These are phyloP conservation scores for Sylvicola cinctus DNA, from an alignment of 2,888 invertebrate species.

Conservation along the genomic window DNA sequence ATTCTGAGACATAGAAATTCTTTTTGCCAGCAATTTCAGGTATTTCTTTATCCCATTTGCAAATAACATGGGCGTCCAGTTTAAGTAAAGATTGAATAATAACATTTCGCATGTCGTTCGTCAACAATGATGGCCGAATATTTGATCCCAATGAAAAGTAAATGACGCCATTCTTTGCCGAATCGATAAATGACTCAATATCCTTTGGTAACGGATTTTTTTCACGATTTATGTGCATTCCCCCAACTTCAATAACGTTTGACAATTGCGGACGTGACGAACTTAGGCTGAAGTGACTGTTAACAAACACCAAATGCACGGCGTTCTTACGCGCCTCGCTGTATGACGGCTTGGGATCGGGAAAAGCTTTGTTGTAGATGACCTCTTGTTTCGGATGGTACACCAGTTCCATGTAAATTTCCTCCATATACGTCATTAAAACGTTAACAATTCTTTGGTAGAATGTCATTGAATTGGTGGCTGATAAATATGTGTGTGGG, in stretches of 20 bases:
- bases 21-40: too few species aligned
- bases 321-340: conserved; percentile 14
- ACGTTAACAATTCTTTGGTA: conserved; percentile 19
- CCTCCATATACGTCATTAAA: conserved; percentile 12
- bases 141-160: conserved; percentile 17
- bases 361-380: too few species aligned
- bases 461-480: conserved; percentile 20
- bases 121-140: too few species aligned
- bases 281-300: conserved; percentile 20
- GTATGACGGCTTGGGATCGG: too few species aligned
- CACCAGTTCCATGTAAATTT: conserved; percentile 11
- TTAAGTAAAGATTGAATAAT: too few species aligned
- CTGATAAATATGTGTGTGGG: conserved; percentile 14
- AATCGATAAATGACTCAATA: conserved; percentile 13
- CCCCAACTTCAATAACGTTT: conserved; percentile 16
- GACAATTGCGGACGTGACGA: conserved; percentile 19
- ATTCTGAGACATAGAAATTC: too few species aligned
- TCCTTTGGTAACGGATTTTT: conserved; percentile 17
- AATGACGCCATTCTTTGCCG: conserved; percentile 16
- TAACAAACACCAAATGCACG: conserved; percentile 18
- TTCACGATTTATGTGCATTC: too few species aligned
- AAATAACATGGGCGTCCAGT: too few species aligned
- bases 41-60: too few species aligned
- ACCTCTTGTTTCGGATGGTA: conserved; percentile 19
- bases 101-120: too few species aligned